Evolutionary conservation across 1,140 invertebrate genomes (phyloP), one percentile per base, ranked within the genome.

Genomic region (Drosophila ironensis): DNA sequence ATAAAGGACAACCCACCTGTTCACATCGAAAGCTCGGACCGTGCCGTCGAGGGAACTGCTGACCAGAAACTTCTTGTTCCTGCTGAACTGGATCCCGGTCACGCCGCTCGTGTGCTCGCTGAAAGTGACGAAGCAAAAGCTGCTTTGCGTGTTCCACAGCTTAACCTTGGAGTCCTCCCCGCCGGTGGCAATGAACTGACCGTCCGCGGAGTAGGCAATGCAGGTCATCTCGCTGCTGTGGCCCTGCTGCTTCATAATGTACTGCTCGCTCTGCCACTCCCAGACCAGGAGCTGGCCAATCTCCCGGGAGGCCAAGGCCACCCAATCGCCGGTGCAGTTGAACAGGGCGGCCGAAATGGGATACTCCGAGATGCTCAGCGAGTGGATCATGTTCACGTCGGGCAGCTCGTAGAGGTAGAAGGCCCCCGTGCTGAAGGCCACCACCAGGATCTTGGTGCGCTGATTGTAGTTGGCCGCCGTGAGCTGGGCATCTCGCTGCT

Each of bases 181-280:
- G 5, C 98, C 98, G 0, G 97, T 99, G 0, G 94, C 97, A 37
- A 99, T 93, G 71, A 95, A 94, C 68, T 95, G 93, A 0, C 97
- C 98, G 91, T 99, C 97, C 0, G 95, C 94, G 0, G 97, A 99
- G 90, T 99, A 99, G 0, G 94, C 92, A 4, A 99, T 91, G 86
- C 95, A 96, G 7, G 93, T 94, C 94, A 98, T 98, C 81, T 95
- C 95, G 81, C 95, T 95, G 40, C 94, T 94, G 82, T 99, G 98
- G 0, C 97, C 97, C 91, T 99, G 98, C 81, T 99, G 98, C 88
- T 99, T 99, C 92, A 99, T 94, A 0, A 98, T 94, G 78, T 98
- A 99, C n/a, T 97, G 97, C 91, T 99, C 97, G 90, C 97, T 98
- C 91, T 98, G 97, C 98, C 98, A 99, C 91, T 99, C 98, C 98